phyloP scores from a whole-genome alignment of 2,888 invertebrate species.

The Plagiodera versicolora region DNA sequence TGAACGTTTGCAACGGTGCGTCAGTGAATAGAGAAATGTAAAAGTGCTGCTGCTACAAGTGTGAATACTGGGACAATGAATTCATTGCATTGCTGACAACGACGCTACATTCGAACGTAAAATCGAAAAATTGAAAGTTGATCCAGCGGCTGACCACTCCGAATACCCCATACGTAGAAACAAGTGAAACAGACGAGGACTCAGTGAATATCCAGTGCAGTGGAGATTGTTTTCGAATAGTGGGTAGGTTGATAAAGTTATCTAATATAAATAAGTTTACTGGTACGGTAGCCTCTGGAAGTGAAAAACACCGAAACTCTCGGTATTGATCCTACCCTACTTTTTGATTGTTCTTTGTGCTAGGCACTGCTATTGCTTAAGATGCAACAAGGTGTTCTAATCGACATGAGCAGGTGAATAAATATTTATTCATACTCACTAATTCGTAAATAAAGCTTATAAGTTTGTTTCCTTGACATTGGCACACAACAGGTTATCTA shows the following conservation, averaged over 20 bases:
- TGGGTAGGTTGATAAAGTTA: constrained; percentile 11
- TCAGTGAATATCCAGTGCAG: constrained; percentile 8
- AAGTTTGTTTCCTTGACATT: too few relatives aligned
- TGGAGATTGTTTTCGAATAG: constrained; percentile 17
- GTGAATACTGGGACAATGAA: constrained; percentile 33
- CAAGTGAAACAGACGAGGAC: background rate
- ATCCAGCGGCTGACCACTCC: background rate
- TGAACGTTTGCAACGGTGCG: constrained; percentile 32
- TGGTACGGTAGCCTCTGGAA: constrained; percentile 9
- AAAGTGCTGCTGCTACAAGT: constrained; percentile 38
- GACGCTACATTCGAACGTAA: constrained; percentile 11
- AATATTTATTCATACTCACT: background rate
- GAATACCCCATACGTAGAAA: background rate
- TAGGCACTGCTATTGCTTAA: constrained; percentile 1
- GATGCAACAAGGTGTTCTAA: constrained; percentile 28
- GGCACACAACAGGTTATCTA: too few relatives aligned
- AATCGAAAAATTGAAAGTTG: constrained; percentile 5
- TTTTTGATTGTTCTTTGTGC: background rate
- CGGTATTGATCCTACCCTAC: constrained; percentile 4
- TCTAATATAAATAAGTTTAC: constrained; percentile 17
- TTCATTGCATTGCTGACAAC: constrained; percentile 30
- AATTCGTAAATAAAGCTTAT: too few relatives aligned
- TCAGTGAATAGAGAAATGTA: constrained; percentile 39
- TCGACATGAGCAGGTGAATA: constrained; percentile 23
- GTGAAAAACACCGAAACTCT: background rate